A percentile compares a stretch with the other conserved stretches of the same genome.
These are phyloP conservation scores for Petrocephalus zakoni DNA, from an alignment of 2,113 vertebrate species.

Conservation along the genomic window DNA sequence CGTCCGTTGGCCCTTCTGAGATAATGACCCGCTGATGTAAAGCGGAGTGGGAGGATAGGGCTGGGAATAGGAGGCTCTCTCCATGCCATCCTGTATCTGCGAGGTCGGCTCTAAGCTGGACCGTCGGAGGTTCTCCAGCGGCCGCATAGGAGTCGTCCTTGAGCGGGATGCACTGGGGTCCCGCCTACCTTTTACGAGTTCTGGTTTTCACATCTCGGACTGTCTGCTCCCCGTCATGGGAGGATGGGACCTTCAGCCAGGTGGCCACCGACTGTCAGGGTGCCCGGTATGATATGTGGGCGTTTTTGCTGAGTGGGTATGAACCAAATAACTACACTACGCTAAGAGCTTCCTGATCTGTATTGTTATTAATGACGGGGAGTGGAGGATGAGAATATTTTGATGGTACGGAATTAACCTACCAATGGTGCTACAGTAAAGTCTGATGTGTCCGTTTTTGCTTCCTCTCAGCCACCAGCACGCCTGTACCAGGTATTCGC, in stretches of 20 bases:
- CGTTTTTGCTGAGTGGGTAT: neutral
- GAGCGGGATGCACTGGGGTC: neutral
- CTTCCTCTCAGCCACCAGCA: too few relatives aligned
- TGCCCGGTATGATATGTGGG: neutral
- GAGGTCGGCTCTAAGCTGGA: neutral
- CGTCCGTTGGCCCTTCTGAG: neutral
- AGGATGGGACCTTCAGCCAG: neutral
- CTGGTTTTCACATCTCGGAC: neutral
- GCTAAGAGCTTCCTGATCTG: neutral
- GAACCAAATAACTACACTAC: neutral
- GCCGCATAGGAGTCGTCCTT: neutral
- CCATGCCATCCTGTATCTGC: neutral
- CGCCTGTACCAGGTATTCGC: too few relatives aligned
- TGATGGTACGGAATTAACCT: neutral
- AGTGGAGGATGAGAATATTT: neutral
- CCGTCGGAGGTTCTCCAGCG: neutral
- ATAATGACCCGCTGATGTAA: neutral
- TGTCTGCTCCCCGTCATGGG: neutral
- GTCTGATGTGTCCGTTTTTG: too few relatives aligned
- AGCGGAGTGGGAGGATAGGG: neutral
- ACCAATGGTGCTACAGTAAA: neutral
- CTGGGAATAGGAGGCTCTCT: neutral
- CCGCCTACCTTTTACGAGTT: neutral
- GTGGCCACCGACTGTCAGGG: neutral
- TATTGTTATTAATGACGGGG: neutral